phyloP scores from a whole-genome alignment of 2,113 vertebrate genomes.

The Catharus bicknelli region DNA sequence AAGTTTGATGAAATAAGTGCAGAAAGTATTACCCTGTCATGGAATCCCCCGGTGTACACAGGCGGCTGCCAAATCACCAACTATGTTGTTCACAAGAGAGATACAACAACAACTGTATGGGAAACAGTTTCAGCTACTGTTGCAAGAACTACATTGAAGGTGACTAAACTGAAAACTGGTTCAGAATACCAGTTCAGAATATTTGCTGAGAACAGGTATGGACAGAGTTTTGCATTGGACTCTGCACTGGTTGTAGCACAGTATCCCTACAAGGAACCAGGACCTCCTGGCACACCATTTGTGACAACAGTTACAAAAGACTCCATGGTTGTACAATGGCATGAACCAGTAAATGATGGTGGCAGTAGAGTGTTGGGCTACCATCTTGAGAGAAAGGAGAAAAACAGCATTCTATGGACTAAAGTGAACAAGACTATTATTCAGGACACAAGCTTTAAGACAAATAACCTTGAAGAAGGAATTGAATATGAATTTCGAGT shows the following conservation, averaged over 20 bases:
- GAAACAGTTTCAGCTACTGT: conserved; percentile 89
- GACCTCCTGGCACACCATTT: conserved; percentile 95
- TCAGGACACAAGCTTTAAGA: conserved; percentile 90
- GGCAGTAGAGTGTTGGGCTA: conserved; percentile 92
- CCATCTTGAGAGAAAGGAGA: conserved; percentile 96
- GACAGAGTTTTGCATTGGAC: conserved; percentile 93
- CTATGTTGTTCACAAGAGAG: conserved; percentile 95
- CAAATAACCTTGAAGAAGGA: conserved; percentile 90
- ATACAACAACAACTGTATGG: conserved; percentile 90
- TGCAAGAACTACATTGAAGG: conserved; percentile 91
- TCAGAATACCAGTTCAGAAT: conserved; percentile 97
- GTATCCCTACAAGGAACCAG: conserved; percentile 96
- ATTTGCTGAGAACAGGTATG: conserved; percentile 96
- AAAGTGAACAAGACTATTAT: conserved; percentile 95
- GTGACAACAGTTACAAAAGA: conserved; percentile 86
- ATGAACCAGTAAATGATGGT: conserved; percentile 93
- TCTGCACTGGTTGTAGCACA: conserved; percentile 87
- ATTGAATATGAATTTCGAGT: conserved; percentile 96
- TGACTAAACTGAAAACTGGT: conserved; percentile 91
- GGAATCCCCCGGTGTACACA: conserved; percentile 89
- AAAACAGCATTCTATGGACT: conserved; percentile 96
- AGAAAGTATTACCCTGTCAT: conserved; percentile 91
- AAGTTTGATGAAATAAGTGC: conserved; percentile 94
- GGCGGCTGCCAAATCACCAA: conserved; percentile 96
- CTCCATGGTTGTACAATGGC: conserved; percentile 93